Evolutionary conservation across 2,797 vertebrate genomes (phyloP).

Genomic region (Macropus fuliginosus): DNA sequence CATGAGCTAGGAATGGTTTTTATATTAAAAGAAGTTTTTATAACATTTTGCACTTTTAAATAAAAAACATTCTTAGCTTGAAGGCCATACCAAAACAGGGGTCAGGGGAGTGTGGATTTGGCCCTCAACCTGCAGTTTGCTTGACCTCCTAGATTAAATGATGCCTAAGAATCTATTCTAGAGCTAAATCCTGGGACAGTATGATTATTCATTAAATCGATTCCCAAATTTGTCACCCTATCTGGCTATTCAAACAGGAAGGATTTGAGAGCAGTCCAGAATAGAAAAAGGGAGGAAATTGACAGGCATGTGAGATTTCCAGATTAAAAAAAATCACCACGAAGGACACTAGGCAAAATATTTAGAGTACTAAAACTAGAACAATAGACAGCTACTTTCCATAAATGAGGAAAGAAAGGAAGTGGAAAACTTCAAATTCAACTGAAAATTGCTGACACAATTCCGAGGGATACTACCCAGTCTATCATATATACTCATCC

Average conservation of each 20-base stretch:
- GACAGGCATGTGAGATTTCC: neutral
- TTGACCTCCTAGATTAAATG: neutral
- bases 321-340: slow-evolving; percentile 49
- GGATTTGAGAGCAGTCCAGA: neutral
- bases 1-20: neutral
- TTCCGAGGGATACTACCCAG: neutral
- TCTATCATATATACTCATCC: slow-evolving; percentile 27
- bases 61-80: neutral
- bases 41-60: neutral
- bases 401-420: slow-evolving; percentile 21
- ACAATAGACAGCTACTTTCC: neutral
- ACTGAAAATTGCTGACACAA: slow-evolving; percentile 51
- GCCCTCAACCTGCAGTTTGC: neutral
- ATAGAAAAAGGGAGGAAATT: neutral
- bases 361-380: slow-evolving; percentile 39
- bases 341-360: slow-evolving; percentile 53
- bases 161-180: neutral
- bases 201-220: neutral
- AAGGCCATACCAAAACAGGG: neutral
- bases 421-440: slow-evolving; percentile 38
- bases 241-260: neutral
- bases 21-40: neutral
- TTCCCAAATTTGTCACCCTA: neutral
- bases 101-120: neutral
- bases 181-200: neutral